Conservation (phyloP, 1,140 invertebrate species). For the Probaryconus sp. region DNA sequence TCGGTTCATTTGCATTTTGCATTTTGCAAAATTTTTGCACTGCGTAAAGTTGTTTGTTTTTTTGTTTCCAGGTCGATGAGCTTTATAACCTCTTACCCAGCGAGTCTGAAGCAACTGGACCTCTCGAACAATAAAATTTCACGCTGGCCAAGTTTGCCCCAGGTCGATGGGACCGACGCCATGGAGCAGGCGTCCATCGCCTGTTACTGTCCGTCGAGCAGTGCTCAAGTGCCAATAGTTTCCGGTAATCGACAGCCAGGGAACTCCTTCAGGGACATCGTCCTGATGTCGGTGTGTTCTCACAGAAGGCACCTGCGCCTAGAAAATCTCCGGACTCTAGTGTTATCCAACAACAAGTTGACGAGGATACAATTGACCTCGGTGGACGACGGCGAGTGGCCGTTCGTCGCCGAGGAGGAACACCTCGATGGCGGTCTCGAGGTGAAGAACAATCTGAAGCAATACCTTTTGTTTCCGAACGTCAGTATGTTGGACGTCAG, state of each 20-base stretch:
- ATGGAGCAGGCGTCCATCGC: constrained; percentile 81
- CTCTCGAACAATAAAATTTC: constrained; percentile 95
- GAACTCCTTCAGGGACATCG: constrained; percentile 83
- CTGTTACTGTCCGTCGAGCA: constrained; percentile 81
- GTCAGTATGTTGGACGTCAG: constrained; percentile 97
- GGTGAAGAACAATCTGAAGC: constrained; percentile 65
- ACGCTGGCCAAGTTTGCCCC: constrained; percentile 90
- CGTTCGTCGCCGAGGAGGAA: constrained; percentile 67
- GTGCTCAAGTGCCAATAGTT: constrained; percentile 71
- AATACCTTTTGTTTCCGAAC: constrained; percentile 91
- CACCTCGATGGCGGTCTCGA: constrained; percentile 67
- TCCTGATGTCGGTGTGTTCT: constrained; percentile 88
- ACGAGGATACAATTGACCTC: constrained; percentile 87
- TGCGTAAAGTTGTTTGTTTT: too few species aligned
- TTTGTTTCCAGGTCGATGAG: constrained; percentile 84
- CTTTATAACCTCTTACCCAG: constrained; percentile 93
- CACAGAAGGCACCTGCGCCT: constrained; percentile 90
- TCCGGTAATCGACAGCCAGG: constrained; percentile 74
- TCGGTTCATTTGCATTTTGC: constrained; percentile 1
- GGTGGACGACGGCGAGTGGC: constrained; percentile 82
- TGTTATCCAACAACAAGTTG: constrained; percentile 91
- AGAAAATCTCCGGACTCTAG: constrained; percentile 88
- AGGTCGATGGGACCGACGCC: constrained; percentile 81
- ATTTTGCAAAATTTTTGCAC: too few species aligned
- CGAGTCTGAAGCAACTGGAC: constrained; percentile 92